Conservation (phyloP, 2,888 invertebrate species). For the Halocaridina rubra region DNA sequence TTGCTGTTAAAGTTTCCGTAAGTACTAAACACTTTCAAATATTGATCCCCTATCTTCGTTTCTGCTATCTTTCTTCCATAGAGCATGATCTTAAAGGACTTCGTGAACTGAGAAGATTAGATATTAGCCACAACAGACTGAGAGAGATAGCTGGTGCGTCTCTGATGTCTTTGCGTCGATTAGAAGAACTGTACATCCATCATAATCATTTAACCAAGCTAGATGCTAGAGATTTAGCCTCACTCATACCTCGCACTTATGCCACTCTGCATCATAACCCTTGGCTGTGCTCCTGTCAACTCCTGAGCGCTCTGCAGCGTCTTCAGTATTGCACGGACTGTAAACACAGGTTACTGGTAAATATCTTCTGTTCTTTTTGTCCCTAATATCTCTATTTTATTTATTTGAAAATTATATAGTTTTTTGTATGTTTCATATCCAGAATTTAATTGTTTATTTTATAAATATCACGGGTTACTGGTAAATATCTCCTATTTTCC, state of each 20-base stretch:
- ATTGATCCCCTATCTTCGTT: too few relatives aligned
- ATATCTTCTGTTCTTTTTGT: too few relatives aligned
- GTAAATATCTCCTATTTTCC: too few relatives aligned
- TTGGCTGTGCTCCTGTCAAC: slow-evolving; percentile 27
- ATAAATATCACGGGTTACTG: too few relatives aligned
- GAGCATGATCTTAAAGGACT: slow-evolving; percentile 31
- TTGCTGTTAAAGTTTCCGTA: too few relatives aligned
- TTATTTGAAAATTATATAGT: too few relatives aligned
- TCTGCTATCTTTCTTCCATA: neutral
- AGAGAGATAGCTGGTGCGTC: neutral
- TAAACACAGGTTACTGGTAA: too few relatives aligned
- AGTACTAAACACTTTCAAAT: too few relatives aligned
- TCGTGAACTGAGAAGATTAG: neutral
- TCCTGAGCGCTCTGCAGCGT: neutral
- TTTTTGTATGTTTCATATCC: too few relatives aligned
- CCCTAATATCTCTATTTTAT: too few relatives aligned
- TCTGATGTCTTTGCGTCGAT: slow-evolving; percentile 14
- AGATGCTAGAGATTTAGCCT: slow-evolving; percentile 11
- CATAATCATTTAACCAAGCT: slow-evolving; percentile 27
- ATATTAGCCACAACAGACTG: slow-evolving; percentile 36
- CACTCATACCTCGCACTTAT: slow-evolving; percentile 9
- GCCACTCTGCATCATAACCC: slow-evolving; percentile 39
- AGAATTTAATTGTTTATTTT: too few relatives aligned
- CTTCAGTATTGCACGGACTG: slow-evolving; percentile 18
- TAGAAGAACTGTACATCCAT: slow-evolving; percentile 31